Conservation (phyloP, 1,140 invertebrate species). For the Papilio polytes region DNA sequence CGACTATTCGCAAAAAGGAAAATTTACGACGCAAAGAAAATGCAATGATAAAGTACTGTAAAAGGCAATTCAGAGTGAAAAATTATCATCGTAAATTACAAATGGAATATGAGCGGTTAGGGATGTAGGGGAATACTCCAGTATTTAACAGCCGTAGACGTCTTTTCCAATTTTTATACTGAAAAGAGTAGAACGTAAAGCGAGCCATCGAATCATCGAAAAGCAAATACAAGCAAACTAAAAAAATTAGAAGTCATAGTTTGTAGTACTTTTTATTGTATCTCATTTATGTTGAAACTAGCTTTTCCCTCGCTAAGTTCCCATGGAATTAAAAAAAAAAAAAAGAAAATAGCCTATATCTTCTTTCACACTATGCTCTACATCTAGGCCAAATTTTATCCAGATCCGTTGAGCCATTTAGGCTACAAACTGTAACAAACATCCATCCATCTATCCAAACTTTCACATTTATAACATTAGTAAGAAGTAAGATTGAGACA, state of each 20-base stretch:
- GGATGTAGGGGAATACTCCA: not conserved
- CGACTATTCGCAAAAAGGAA: conserved; percentile 24
- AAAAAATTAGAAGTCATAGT: not conserved
- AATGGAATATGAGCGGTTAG: not conserved
- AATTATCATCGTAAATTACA: conserved; percentile 26
- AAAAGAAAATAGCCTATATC: too few relatives aligned
- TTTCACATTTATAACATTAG: too few relatives aligned
- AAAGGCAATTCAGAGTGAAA: conserved; percentile 17
- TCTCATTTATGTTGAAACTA: too few relatives aligned
- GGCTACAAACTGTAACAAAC: too few relatives aligned
- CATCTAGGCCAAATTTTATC: too few relatives aligned
- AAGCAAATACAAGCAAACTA: not conserved
- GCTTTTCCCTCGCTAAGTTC: too few relatives aligned
- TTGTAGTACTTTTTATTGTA: not conserved
- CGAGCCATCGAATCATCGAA: not conserved
- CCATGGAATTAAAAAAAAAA: too few relatives aligned
- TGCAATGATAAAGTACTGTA: conserved; percentile 24
- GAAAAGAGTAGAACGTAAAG: not conserved
- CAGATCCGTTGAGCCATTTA: too few relatives aligned
- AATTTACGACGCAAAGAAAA: conserved; percentile 31
- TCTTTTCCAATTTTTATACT: not conserved
- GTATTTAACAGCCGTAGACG: not conserved
- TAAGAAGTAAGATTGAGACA: too few relatives aligned
- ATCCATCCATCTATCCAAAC: not conserved
- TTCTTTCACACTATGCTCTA: too few relatives aligned